phyloP scores from a whole-genome alignment of 2,888 invertebrate genomes.

The Tanytarsus gracilentus region DNA sequence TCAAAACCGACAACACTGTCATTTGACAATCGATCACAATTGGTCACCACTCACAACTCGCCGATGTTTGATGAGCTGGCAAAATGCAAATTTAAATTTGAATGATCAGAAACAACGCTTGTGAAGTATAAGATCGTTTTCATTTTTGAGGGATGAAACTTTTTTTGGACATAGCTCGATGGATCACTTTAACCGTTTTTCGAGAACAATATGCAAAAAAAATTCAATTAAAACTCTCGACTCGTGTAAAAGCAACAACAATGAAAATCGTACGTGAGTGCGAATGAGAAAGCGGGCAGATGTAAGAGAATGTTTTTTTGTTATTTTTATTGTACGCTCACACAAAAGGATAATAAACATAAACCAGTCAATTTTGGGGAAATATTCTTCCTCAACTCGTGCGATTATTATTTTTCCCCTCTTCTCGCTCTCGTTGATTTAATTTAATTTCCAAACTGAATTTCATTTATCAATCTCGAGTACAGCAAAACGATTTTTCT shows the following conservation, averaged over 20 bases:
- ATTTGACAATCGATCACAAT: too few relatives aligned
- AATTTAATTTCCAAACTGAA: neutral
- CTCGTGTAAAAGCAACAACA: neutral
- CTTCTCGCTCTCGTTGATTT: neutral
- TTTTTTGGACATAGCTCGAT: neutral
- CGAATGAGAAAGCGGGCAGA: neutral
- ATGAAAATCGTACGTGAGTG: neutral
- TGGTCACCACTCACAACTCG: too few relatives aligned
- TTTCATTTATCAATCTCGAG: neutral
- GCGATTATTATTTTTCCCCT: neutral
- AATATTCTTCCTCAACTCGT: neutral
- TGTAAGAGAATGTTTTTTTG: neutral
- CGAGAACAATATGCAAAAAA: neutral
- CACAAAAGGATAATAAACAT: neutral
- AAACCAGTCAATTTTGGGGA: constrained; percentile 6
- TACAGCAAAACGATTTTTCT: neutral
- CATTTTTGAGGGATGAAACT: too few relatives aligned
- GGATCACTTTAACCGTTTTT: neutral
- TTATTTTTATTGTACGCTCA: neutral
- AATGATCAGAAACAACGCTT: neutral
- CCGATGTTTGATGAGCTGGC: neutral
- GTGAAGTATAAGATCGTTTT: too few relatives aligned
- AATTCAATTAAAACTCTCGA: constrained; percentile 3
- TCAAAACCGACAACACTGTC: too few relatives aligned
- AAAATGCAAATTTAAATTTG: constrained; percentile 13